Evolutionary conservation across 2,797 vertebrate genomes (phyloP).

Genomic region (Clamator glandarius): DNA sequence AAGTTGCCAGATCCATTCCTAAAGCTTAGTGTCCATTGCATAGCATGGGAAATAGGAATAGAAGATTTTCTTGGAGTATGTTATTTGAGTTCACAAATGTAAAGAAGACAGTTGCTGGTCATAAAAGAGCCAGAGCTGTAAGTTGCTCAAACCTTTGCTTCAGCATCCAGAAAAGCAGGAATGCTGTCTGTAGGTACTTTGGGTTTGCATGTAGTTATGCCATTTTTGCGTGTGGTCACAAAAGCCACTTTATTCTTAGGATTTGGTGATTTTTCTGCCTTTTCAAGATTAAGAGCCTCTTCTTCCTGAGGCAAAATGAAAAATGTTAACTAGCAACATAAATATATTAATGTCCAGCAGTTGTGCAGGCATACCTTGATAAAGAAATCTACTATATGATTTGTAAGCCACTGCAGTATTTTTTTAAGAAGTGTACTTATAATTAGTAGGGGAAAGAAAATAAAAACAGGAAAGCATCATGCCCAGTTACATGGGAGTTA

Average conservation of each 20-base stretch:
- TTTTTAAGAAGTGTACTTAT: neutral
- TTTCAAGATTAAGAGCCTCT: neutral
- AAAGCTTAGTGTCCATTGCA: neutral
- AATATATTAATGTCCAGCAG: neutral
- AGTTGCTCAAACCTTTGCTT: conserved; percentile 36
- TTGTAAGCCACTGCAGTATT: neutral
- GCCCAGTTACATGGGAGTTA: neutral
- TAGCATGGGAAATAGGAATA: neutral
- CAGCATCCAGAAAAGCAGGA: neutral
- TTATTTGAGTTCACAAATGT: neutral
- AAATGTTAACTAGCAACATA: neutral
- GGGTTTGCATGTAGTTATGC: neutral
- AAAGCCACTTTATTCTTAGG: neutral
- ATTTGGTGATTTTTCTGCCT: neutral
- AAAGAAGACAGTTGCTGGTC: neutral
- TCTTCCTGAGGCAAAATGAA: conserved; percentile 1
- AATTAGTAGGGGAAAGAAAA: neutral
- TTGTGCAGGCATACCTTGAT: neutral
- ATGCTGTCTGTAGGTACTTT: neutral
- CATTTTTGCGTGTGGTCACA: neutral
- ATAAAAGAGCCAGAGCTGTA: neutral
- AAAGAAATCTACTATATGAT: neutral
- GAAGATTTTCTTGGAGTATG: neutral
- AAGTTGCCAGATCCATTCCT: neutral
- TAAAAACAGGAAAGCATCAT: neutral